Conservation (phyloP, 2,888 invertebrate genomes). For the Zaprionus obscuricornis region DNA sequence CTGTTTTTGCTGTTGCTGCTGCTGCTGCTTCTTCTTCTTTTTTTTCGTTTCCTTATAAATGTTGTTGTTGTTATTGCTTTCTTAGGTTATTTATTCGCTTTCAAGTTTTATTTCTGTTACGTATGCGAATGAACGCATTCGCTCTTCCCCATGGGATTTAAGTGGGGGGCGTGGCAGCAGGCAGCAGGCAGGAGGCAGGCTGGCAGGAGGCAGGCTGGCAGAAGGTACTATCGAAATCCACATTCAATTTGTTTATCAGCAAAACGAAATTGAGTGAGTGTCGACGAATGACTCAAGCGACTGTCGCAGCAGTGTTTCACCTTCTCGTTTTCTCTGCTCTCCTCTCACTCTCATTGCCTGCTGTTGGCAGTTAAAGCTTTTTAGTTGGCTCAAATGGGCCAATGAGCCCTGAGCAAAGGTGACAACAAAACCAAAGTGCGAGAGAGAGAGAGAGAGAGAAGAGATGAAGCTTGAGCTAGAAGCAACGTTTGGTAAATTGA, state of each 20-base stretch:
- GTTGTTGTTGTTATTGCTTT: too few species aligned
- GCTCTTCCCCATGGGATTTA: constrained; percentile 38
- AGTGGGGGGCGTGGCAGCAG: too few species aligned
- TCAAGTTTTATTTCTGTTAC: constrained; percentile 66
- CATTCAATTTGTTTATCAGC: constrained; percentile 82
- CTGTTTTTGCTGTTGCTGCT: too few species aligned
- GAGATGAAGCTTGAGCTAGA: background rate
- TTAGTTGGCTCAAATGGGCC: constrained; percentile 12
- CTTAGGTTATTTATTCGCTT: constrained; percentile 75
- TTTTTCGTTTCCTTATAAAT: too few species aligned
- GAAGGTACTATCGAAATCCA: constrained; percentile 59
- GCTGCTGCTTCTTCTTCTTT: too few species aligned
- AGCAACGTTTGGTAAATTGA: too few species aligned
- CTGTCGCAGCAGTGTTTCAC: background rate
- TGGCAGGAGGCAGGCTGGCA: background rate
- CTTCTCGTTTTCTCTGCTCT: too few species aligned
- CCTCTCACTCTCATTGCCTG: too few species aligned
- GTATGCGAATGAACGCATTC: constrained; percentile 14
- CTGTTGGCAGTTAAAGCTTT: too few species aligned
- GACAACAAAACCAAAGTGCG: constrained; percentile 23
- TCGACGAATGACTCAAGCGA: constrained; percentile 73
- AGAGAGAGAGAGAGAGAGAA: constrained; percentile 5
- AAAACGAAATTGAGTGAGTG: constrained; percentile 76
- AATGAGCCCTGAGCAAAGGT: constrained; percentile 29
- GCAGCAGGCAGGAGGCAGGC: background rate